Conservation (phyloP, 2,113 vertebrate genomes). For the Pontoporia blainvillei region DNA sequence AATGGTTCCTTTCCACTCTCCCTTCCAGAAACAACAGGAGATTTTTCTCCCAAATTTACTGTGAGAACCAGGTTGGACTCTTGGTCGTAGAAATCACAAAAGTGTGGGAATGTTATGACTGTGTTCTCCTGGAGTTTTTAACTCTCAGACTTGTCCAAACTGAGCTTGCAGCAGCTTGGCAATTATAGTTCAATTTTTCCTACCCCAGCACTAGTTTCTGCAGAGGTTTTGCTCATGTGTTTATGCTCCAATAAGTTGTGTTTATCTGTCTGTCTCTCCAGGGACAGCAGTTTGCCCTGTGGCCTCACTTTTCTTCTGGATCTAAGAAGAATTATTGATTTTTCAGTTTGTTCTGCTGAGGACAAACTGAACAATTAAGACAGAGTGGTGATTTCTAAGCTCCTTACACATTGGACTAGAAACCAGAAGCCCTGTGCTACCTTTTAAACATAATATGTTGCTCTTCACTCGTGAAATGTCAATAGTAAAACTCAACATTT, state of each 20-base stretch:
- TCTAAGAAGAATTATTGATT: neutral
- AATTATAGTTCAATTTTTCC: neutral
- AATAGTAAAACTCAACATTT: neutral
- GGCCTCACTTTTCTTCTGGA: neutral
- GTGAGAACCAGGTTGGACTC: neutral
- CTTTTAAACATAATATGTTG: neutral
- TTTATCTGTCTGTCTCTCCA: neutral
- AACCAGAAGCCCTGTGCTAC: neutral
- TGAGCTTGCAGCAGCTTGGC: neutral
- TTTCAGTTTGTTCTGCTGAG: neutral
- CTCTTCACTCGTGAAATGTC: neutral
- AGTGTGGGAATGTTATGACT: rapidly evolving
- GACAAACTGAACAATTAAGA: neutral
- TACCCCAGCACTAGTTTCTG: no score
- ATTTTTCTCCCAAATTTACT: neutral
- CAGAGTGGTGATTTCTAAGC: neutral
- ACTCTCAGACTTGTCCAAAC: neutral
- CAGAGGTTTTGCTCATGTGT: neutral
- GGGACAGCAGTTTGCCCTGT: neutral
- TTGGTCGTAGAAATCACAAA: neutral
- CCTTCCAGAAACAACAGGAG: neutral
- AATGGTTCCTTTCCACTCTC: neutral
- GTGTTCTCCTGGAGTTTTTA: neutral
- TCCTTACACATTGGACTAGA: neutral
- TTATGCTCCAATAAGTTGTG: neutral